A percentile compares a stretch with the other conserved stretches of the same genome.
Conservation (phyloP, 2,113 vertebrate species). For the Rhineura floridana region DNA sequence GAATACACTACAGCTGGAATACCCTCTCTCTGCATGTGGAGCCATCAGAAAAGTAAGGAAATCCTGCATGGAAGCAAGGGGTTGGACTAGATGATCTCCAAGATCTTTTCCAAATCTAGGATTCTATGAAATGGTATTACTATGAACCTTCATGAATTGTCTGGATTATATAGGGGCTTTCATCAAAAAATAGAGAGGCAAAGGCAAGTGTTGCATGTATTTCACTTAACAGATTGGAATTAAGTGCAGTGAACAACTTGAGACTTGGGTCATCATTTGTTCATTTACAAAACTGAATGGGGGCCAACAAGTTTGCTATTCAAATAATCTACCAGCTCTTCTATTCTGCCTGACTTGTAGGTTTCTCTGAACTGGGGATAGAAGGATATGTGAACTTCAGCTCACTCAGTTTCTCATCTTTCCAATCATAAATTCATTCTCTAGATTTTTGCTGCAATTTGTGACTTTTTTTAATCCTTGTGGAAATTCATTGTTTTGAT, state of each 20-base stretch:
- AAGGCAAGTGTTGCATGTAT: background rate
- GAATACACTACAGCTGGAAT: background rate
- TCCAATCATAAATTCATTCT: too few species aligned
- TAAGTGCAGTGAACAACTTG: background rate
- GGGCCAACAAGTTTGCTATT: background rate
- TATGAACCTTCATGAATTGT: background rate
- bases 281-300: background rate
- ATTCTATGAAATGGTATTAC: background rate
- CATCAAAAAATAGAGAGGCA: background rate
- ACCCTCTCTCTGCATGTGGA: background rate
- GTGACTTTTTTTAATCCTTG: too few species aligned
- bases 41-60: conserved; percentile 40
- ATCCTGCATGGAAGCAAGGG: background rate
- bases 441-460: too few species aligned
- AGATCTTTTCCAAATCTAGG: too few species aligned
- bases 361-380: too few species aligned
- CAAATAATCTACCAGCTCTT: background rate
- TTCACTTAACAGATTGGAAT: background rate
- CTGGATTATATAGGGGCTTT: background rate
- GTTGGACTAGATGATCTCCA: background rate
- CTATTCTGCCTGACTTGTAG: background rate
- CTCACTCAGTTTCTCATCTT: too few species aligned
- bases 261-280: background rate
- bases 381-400: too few species aligned
- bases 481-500: too few species aligned